These are phyloP conservation scores for Sitta carolinensis DNA, from an alignment of 2,797 vertebrate genomes.

Conservation along the genomic window DNA sequence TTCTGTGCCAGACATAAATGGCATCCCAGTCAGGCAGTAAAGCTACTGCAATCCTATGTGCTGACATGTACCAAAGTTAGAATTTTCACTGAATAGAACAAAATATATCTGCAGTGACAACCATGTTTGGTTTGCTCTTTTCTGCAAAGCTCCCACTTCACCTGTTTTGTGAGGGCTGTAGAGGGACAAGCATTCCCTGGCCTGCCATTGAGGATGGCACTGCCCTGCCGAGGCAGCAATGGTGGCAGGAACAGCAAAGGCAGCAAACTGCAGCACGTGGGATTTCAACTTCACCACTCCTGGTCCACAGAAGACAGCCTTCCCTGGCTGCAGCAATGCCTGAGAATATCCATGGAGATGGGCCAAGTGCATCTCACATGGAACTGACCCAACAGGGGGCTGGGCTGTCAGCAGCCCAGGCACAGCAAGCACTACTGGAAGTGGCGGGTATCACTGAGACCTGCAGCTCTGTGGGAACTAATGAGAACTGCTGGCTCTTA, in stretches of 20 bases:
- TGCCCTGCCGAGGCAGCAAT: rapidly evolving
- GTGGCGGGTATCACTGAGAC: background rate
- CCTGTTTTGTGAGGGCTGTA: background rate
- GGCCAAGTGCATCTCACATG: background rate
- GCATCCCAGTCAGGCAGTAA: background rate
- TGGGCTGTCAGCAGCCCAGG: background rate
- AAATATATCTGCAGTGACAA: background rate
- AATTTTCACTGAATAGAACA: background rate
- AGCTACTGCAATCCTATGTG: background rate
- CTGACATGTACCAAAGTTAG: background rate
- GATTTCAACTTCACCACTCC: background rate
- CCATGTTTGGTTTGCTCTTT: background rate
- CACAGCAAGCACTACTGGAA: background rate
- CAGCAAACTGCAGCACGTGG: background rate
- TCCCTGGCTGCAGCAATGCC: background rate
- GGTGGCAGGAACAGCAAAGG: background rate
- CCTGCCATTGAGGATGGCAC: background rate
- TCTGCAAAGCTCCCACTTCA: background rate
- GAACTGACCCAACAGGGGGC: background rate
- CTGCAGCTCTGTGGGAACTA: background rate
- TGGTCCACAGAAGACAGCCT: rapidly evolving
- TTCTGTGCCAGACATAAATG: background rate
- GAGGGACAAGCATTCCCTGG: rapidly evolving
- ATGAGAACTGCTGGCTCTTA: background rate
- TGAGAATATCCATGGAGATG: background rate